phyloP scores from a whole-genome alignment of 2,797 vertebrate genomes.

The Loris lydekkerianus region DNA sequence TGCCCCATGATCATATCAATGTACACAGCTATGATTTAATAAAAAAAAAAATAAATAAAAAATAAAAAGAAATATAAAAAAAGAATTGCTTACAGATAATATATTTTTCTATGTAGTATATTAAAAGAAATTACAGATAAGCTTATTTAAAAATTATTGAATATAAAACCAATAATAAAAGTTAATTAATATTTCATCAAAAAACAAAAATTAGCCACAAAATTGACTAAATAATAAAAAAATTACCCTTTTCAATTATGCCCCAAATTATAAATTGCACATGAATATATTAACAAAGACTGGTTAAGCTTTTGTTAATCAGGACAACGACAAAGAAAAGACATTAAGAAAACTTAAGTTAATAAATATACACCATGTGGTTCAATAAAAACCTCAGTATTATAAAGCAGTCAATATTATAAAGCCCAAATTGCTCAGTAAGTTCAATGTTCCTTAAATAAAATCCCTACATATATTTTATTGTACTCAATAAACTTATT shows the following conservation, averaged over 20 bases:
- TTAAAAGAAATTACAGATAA: not conserved
- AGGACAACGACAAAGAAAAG: not conserved
- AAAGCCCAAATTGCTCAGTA: not conserved
- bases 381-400: not conserved
- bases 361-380: not conserved
- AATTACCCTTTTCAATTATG: not conserved
- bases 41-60: too few relatives aligned
- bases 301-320: not conserved
- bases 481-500: not conserved
- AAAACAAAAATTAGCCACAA: conserved; percentile 16
- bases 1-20: too few relatives aligned
- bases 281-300: conserved; percentile 10
- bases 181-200: not conserved
- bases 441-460: not conserved
- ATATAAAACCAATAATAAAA: conserved; percentile 20
- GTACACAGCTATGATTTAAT: too few relatives aligned
- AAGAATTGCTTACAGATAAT: not conserved
- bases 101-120: not conserved
- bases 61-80: not conserved
- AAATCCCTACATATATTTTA: not conserved
- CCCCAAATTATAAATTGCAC: not conserved
- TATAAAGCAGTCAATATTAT: not conserved
- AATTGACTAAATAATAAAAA: not conserved
- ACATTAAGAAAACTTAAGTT: not conserved
- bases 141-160: not conserved